Base-by-base conservation (phyloP, 30 jellyfish, hydroid and myxozoan genomes). In the Catostylus mosaicus region DNA sequence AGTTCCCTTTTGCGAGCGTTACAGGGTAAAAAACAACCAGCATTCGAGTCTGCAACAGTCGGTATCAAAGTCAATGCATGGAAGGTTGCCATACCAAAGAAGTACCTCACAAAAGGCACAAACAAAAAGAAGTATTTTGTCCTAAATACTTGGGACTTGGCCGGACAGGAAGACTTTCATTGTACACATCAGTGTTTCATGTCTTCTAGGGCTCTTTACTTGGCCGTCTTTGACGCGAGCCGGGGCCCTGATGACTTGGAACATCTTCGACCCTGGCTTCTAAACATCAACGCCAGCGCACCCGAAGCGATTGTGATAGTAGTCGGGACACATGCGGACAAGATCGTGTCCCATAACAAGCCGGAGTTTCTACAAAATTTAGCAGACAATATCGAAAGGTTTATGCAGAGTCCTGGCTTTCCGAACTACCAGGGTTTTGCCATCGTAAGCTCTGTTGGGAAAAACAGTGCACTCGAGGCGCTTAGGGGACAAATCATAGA, bases 271-370 rank as follows among this genome's bases (percentile, higher is more conserved):
- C 95, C 99, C 2, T 94, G 99, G 99, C 85, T 94, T 67, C 84
- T 94, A 59, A 94, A 77, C 73, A 94, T 94, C 75, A 90, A 88
- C 22, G 95, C 99, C 52, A 85, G 86, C 30, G 99, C 99, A 26
- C 99, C 99, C 62, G 95, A 69, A 12, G 87, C 99, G 16, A 29
- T 73, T 57, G 97, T 87, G 47, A 74, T 94, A 3, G 43, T 94
- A 8, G 99, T 94, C 36, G 99, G 99, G 2, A 88, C 99, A 19
- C 97, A 94, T 69, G 96, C 96, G 3, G 99, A 94, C 75, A 52
- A 62, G 31, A 47, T 88, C 18, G 70, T 71, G 51, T 29, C 75
- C 3, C 90, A 77, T 16, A 48, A 77, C 35, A 34, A 72, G 54
- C 9, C 67, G 22, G 85, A 52, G 31, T 73, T 54, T 57, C 65